Evolutionary conservation across 1,140 invertebrate genomes (phyloP).

Genomic region (Acromyrmex heyeri): DNA sequence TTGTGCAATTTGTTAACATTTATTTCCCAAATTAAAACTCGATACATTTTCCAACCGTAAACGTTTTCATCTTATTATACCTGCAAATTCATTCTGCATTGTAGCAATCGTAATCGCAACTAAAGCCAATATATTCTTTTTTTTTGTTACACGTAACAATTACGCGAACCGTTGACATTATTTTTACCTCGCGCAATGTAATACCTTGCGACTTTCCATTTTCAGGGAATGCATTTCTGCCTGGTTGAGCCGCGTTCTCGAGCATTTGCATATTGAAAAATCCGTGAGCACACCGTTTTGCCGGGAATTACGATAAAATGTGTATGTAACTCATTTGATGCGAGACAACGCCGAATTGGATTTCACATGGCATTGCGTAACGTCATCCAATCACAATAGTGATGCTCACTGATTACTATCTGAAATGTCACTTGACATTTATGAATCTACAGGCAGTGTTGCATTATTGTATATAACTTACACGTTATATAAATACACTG

Average conservation of each 20-base stretch:
- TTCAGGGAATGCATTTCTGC: slow-evolving; percentile 49
- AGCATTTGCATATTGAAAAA: slow-evolving; percentile 61
- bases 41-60: slow-evolving; percentile 1
- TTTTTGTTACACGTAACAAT: slow-evolving; percentile 37
- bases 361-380: slow-evolving; percentile 58
- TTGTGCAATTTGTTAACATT: neutral
- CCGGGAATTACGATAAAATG: slow-evolving; percentile 53
- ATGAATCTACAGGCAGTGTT: slow-evolving; percentile 31
- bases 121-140: neutral
- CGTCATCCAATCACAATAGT: slow-evolving; percentile 60
- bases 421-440: slow-evolving; percentile 60
- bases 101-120: slow-evolving; percentile 8
- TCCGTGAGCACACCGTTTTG: slow-evolving; percentile 37
- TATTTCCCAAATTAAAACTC: slow-evolving; percentile 1
- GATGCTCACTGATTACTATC: slow-evolving; percentile 61
- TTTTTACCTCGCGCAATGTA: slow-evolving; percentile 26
- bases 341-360: slow-evolving; percentile 48
- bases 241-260: slow-evolving; percentile 33
- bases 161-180: slow-evolving; percentile 26
- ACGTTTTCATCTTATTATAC: slow-evolving; percentile 20
- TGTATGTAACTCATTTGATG: slow-evolving; percentile 53
- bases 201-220: slow-evolving; percentile 41
- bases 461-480: neutral
- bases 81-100: slow-evolving; percentile 9
- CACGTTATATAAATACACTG: neutral